Evolutionary conservation across 2,113 vertebrate genomes (phyloP), one percentile per base, ranked within the genome.

Genomic region (Lutjanus erythropterus): DNA sequence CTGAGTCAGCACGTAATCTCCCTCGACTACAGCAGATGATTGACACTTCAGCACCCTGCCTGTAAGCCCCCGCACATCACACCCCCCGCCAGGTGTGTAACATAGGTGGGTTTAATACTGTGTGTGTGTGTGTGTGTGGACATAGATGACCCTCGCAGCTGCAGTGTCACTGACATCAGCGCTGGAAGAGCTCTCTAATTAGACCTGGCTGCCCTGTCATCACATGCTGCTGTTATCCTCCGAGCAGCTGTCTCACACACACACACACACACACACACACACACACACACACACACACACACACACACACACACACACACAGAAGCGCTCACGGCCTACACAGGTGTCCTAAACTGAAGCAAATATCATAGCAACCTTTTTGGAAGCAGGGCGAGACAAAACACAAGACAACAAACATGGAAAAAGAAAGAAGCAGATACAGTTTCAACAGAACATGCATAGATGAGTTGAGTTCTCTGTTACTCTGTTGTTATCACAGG

Each of bases 1-100:
- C 88, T 85, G 86, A 92, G 83, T 94, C 93, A 94, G 92, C 93
- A 88, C 70, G 66, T 88, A 85, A 87, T 92, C 87, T 88, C 77
- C 90, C 83, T 67, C 46, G 27, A 33, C 66, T 44, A 6, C 18
- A 75, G 67, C 46, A 71, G 31, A 71, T 71, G 84, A 86, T 2
- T 75, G 68, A 85, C 87, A 78, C 18, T 31, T n/a, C 60, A 52
- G 68, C 39, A 25, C 14, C 72, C 53, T 68, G 50, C 65, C 62
- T 62, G 49, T 21, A 7, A 44, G 10, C 65, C 53, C 23, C 46
- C 62, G 18, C 65, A 61, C 58, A 52, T 64, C 80, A 76, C 44
- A 79, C 77, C 60, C 66, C 68, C 62, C 2, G 9, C 58, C 89
- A 93, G 91, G 93, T 93, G 93, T 89, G 77, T 64, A 56, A 29